A percentile compares a stretch with the other conserved stretches of the same genome.
phyloP scores from a whole-genome alignment of 2,113 vertebrate species.

The Rhynchomys soricoides region DNA sequence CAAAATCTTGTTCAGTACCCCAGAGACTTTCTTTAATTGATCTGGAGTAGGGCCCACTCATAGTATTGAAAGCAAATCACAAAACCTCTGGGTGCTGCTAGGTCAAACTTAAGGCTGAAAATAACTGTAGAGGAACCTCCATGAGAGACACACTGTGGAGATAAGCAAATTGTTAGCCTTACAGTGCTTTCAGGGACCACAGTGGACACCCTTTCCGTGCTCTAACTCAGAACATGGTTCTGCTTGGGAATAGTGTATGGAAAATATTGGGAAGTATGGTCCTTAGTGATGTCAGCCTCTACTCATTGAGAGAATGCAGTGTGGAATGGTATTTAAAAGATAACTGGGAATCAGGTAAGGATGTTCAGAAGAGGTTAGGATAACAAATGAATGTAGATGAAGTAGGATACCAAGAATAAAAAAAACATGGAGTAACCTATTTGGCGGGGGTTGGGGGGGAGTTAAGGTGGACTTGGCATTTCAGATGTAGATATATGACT shows the following conservation, averaged over 20 bases:
- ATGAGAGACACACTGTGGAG: neutral
- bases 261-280: neutral
- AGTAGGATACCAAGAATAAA: neutral
- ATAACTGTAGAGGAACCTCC: neutral
- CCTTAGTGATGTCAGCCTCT: neutral
- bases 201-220: neutral
- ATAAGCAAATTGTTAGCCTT: neutral
- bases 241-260: neutral
- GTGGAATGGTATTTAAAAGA: neutral
- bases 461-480: neutral
- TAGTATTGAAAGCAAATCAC: conserved; percentile 23
- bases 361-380: neutral
- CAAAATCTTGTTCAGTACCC: neutral
- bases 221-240: neutral
- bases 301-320: neutral
- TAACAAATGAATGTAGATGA: neutral
- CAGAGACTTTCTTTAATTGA: conserved; percentile 47
- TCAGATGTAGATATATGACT: neutral
- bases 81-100: neutral
- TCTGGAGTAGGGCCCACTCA: conserved; percentile 16
- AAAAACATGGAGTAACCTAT: neutral
- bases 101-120: neutral
- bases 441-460: no score
- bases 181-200: neutral
- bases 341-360: neutral